Evolutionary conservation across 1,140 invertebrate genomes (phyloP).

Genomic region (Argopecten irradians): DNA sequence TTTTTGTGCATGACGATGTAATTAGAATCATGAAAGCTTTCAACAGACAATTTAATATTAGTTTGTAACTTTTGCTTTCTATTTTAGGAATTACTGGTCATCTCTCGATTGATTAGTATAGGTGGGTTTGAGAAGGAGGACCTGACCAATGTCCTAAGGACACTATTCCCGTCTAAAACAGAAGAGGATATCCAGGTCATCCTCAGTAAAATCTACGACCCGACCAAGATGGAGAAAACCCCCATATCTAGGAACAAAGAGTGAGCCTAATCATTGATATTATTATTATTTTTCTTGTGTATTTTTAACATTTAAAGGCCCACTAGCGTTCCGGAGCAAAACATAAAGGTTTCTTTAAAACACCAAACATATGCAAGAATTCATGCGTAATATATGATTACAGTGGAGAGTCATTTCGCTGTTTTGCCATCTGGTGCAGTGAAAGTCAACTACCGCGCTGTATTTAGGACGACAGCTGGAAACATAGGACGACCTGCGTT

Average conservation of each 20-base stretch:
- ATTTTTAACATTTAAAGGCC: background rate
- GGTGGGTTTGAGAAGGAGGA: conserved; percentile 61
- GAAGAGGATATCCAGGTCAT: conserved; percentile 55
- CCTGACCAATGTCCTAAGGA: conserved; percentile 57
- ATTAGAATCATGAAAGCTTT: no score
- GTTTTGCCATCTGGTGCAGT: no score
- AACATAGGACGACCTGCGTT: no score
- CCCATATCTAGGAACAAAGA: background rate
- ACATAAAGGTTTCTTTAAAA: no score
- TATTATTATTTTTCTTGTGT: background rate
- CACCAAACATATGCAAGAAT: no score
- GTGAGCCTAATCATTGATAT: background rate
- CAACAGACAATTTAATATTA: no score
- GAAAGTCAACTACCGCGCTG: no score
- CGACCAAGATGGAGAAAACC: background rate
- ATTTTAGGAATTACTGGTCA: conserved; percentile 64
- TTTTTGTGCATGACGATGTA: no score
- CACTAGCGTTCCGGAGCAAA: no score
- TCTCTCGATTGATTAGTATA: conserved; percentile 62
- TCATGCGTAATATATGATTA: background rate
- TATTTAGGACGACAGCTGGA: no score
- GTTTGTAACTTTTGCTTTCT: no score
- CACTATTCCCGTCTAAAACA: conserved; percentile 65
- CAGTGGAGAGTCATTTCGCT: no score
- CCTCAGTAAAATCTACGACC: conserved; percentile 47